These are phyloP conservation scores for Phalangium opilio DNA, from an alignment of 2,888 invertebrate species.

Conservation along the genomic window DNA sequence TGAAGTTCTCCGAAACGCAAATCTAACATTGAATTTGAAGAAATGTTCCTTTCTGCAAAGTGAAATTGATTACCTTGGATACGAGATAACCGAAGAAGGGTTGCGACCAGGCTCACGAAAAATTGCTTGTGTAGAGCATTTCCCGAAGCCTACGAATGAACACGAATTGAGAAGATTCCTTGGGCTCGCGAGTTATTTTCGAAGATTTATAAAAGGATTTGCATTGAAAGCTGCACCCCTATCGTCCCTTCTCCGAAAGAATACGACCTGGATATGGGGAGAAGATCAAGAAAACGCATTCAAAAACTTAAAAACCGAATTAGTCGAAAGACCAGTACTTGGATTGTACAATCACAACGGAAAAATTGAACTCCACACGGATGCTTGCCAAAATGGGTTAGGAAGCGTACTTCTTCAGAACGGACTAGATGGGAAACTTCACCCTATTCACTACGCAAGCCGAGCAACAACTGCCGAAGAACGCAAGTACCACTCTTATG, in stretches of 20 bases:
- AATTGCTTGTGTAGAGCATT: neutral
- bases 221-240: neutral
- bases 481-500: conserved; percentile 3
- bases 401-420: conserved; percentile 4
- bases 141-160: neutral
- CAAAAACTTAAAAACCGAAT: neutral
- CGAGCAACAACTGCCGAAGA: neutral
- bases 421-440: neutral
- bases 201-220: neutral
- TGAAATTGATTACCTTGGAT: neutral
- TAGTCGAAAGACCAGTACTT: neutral
- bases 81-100: neutral
- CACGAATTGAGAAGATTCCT: neutral
- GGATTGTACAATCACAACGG: conserved; percentile 1
- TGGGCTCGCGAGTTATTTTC: neutral
- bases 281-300: neutral
- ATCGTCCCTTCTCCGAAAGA: neutral
- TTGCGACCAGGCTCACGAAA: neutral
- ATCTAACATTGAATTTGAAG: neutral
- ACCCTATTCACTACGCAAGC: conserved; percentile 1
- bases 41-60: neutral
- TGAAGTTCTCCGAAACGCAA: neutral
- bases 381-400: conserved; percentile 4
- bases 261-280: neutral
- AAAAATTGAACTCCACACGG: conserved; percentile 4